Base-by-base conservation (phyloP, 2,888 invertebrate species). In the Phymatocera aterrima region DNA sequence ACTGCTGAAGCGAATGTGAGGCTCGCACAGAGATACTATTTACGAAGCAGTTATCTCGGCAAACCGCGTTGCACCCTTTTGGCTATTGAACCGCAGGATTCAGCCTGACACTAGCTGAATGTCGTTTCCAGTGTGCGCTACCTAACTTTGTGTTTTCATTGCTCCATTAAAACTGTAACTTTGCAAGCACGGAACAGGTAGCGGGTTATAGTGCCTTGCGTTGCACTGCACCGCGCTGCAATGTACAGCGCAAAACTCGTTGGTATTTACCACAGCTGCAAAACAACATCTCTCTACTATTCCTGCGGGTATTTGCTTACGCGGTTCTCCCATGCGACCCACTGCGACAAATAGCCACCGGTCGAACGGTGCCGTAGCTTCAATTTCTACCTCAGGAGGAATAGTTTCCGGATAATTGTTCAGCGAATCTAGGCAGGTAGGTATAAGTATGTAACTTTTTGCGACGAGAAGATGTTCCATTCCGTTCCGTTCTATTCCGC, bases 161-260 rank as follows among this genome's bases (percentile, higher is more conserved):
- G 83, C 83, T 82, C 85, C 85, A 86, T 88, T 88, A 88, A 88
- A 88, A 87, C 84, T 85, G 84, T 83, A 85, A 85, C 84, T 84
- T 82, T 77, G 84, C 81, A 79, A 57, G 54, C 54, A 54, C 75
- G 75, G 57, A 72, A 40, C 75, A 48, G 75, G 57, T 60, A 57
- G 24, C 75, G 37, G 15, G 57, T 60, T 57, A 60, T 40, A 57
- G 24, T 10, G 6, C 21, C 24, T n/a, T n/a, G n/a, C n/a, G n/a
- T n/a, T n/a, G n/a, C n/a, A n/a, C n/a, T n/a, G n/a, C n/a, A n/a
- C n/a, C n/a, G n/a, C n/a, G n/a, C n/a, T n/a, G n/a, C n/a, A n/a
- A n/a, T n/a, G n/a, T n/a, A 8, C 21, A 24, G 75, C 40, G 57
- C 57, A 40, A 34, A 40, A 57, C 75, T 57, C 48, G 72, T 72